A percentile compares a stretch with the other conserved stretches of the same genome.
Conservation (phyloP, 2,888 invertebrate species). For the Xiphydria camelus region DNA sequence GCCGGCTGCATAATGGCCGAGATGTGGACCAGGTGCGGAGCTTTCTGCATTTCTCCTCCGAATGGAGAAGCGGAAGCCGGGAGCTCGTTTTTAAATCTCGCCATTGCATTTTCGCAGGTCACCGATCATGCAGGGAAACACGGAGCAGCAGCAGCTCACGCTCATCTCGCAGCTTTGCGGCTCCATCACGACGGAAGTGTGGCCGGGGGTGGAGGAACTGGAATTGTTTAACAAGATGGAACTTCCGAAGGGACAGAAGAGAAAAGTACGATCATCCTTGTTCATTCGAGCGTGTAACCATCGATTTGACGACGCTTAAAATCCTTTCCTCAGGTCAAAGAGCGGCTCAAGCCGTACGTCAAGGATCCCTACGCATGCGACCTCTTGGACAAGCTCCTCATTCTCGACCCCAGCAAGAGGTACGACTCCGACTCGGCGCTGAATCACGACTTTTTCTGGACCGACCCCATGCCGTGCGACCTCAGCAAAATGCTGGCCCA, state of each 20-base stretch:
- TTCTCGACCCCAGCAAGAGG: slow-evolving; percentile 88
- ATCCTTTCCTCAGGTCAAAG: slow-evolving; percentile 65
- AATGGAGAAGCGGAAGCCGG: too few species aligned
- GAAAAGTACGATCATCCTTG: slow-evolving; percentile 65
- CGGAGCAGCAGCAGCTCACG: slow-evolving; percentile 94
- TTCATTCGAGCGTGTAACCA: too few species aligned
- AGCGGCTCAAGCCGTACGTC: slow-evolving; percentile 84
- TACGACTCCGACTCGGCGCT: slow-evolving; percentile 89
- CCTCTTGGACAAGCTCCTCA: slow-evolving; percentile 86
- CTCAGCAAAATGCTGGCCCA: slow-evolving; percentile 89
- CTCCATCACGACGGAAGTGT: slow-evolving; percentile 88
- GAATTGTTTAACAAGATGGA: slow-evolving; percentile 89
- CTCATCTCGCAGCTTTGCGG: slow-evolving; percentile 96
- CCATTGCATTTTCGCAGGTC: too few species aligned
- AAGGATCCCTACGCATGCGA: slow-evolving; percentile 92
- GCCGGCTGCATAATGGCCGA: slow-evolving; percentile 99
- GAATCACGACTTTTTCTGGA: slow-evolving; percentile 99
- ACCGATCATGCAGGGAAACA: slow-evolving; percentile 94
- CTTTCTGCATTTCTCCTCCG: too few species aligned
- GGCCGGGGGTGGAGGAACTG: slow-evolving; percentile 90
- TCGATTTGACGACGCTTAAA: too few species aligned
- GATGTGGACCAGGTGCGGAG: slow-evolving; percentile 91
- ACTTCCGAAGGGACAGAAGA: slow-evolving; percentile 81
- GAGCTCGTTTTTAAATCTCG: too few species aligned
- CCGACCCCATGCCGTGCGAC: slow-evolving; percentile 93